Conservation (phyloP, 1,140 invertebrate genomes). For the Pseudomyrmex gracilis region DNA sequence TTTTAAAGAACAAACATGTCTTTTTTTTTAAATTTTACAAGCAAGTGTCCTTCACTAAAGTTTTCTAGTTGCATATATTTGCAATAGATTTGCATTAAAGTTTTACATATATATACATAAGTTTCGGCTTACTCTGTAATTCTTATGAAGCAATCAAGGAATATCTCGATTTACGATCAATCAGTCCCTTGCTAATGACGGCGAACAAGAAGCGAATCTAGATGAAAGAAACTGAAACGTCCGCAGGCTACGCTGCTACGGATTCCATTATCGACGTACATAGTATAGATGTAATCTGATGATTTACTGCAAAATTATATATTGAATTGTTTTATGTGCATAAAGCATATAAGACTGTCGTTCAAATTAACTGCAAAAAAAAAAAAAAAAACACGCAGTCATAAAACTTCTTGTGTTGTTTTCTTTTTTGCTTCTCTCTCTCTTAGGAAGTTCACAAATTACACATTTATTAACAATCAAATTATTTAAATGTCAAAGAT, state of each 20-base stretch:
- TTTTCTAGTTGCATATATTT: neutral
- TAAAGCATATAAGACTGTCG: slow-evolving; percentile 12
- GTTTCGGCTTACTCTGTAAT: neutral
- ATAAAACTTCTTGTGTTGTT: neutral
- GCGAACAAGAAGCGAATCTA: slow-evolving; percentile 14
- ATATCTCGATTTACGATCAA: slow-evolving; percentile 21
- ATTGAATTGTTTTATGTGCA: slow-evolving; percentile 4
- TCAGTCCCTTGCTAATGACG: slow-evolving; percentile 4
- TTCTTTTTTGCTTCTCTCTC: neutral
- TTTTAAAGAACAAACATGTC: neutral
- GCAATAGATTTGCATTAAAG: neutral
- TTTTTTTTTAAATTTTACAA: no score
- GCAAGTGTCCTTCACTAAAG: no score
- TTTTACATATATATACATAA: neutral
- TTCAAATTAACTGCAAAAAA: slow-evolving; percentile 15
- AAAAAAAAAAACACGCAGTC: neutral
- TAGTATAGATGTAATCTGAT: slow-evolving; percentile 34
- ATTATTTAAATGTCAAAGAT: no score
- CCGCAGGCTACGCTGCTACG: neutral
- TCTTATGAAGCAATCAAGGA: slow-evolving; percentile 19
- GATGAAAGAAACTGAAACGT: slow-evolving; percentile 24
- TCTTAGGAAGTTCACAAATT: no score
- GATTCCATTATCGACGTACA: slow-evolving; percentile 24
- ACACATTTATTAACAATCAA: no score
- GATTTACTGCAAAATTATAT: slow-evolving; percentile 29